These are phyloP conservation scores for Kuschelorhynchus macadamiae DNA, from an alignment of 2,888 invertebrate species.

Conservation along the genomic window DNA sequence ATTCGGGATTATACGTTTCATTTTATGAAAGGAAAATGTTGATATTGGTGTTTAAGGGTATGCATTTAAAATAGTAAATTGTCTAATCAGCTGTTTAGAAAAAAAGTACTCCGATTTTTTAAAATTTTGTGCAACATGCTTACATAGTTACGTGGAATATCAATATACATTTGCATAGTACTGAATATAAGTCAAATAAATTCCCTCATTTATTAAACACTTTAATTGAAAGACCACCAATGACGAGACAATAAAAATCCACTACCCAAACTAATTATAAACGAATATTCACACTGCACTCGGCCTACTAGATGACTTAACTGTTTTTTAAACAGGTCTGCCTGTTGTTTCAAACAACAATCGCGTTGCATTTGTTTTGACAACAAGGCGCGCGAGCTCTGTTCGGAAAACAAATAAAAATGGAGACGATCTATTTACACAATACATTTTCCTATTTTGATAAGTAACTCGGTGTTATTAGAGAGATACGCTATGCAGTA, in stretches of 20 bases:
- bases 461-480: slow-evolving; percentile 9
- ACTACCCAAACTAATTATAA: background rate
- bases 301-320: slow-evolving; percentile 6
- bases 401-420: slow-evolving; percentile 12
- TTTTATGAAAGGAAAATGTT: no score
- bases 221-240: background rate
- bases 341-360: slow-evolving; percentile 13
- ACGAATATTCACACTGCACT: background rate
- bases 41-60: no score
- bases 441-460: slow-evolving; percentile 15
- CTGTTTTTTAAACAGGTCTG: slow-evolving; percentile 13
- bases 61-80: no score
- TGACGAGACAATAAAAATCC: background rate
- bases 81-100: no score
- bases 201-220: no score
- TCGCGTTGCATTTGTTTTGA: slow-evolving; percentile 13
- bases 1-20: no score
- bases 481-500: no score
- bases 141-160: no score
- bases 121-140: no score
- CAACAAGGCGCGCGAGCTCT: slow-evolving; percentile 2
- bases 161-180: no score
- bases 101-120: no score
- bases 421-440: slow-evolving; percentile 12
- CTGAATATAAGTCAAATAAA: no score